phyloP scores from a whole-genome alignment of 2,888 invertebrate species.

The Leucophenga maculata region DNA sequence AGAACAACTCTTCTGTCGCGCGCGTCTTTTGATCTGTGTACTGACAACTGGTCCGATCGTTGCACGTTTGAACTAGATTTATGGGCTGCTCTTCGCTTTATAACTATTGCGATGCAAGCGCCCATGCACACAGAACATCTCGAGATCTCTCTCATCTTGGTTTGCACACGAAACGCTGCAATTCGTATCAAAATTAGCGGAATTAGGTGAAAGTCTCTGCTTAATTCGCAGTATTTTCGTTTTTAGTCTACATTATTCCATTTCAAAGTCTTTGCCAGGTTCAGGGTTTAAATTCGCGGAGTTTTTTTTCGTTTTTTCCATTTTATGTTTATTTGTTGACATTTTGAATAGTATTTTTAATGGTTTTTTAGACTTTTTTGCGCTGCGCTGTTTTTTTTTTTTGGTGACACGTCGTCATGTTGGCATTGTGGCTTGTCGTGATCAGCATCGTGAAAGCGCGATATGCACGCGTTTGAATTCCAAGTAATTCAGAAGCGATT shows the following conservation, averaged over 20 bases:
- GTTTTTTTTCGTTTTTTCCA: background rate
- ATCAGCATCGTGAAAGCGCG: background rate
- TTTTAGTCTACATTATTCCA: background rate
- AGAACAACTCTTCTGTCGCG: background rate
- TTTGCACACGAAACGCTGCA: slow-evolving; percentile 15
- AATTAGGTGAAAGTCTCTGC: background rate
- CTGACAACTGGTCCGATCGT: slow-evolving; percentile 30
- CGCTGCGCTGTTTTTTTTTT: too few relatives aligned
- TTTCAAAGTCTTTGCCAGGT: background rate
- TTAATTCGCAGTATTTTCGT: background rate
- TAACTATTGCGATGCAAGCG: slow-evolving; percentile 28
- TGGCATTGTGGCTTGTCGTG: background rate
- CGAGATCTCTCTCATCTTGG: slow-evolving; percentile 13
- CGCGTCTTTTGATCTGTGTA: background rate
- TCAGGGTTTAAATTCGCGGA: background rate
- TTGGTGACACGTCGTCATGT: too few relatives aligned
- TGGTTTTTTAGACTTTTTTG: background rate
- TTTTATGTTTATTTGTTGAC: background rate
- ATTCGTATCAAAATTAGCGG: slow-evolving; percentile 25
- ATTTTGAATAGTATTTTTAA: background rate
- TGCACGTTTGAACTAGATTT: slow-evolving; percentile 55
- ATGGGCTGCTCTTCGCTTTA: slow-evolving; percentile 50
- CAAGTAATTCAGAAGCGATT: background rate
- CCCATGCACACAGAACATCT: slow-evolving; percentile 9
- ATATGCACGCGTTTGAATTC: slow-evolving; percentile 3